phyloP scores from a whole-genome alignment of 2,888 invertebrate genomes.

The Drosophila hamatofila region DNA sequence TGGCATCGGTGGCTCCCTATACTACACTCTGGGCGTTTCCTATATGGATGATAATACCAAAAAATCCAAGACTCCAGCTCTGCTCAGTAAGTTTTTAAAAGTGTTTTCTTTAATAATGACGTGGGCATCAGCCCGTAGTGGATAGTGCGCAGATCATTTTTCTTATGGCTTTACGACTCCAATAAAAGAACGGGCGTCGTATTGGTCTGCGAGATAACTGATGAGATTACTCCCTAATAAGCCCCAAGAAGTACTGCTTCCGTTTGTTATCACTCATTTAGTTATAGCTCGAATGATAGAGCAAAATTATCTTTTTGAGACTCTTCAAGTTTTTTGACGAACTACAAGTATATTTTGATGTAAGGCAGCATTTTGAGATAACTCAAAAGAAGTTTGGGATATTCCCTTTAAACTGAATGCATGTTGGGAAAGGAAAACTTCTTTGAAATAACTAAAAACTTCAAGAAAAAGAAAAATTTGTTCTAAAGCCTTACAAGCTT shows the following conservation, averaged over 20 bases:
- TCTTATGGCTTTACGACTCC: slow-evolving; percentile 21
- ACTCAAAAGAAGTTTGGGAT: not conserved
- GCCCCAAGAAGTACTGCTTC: slow-evolving; percentile 19
- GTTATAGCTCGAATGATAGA: not conserved
- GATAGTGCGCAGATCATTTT: not conserved
- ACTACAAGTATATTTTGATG: not conserved
- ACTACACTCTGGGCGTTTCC: slow-evolving; percentile 89
- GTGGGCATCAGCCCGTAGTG: not conserved
- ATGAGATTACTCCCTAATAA: not conserved
- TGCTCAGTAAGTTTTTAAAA: slow-evolving; percentile 87
- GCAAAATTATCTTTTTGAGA: slow-evolving; percentile 4
- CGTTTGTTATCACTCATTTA: slow-evolving; percentile 5
- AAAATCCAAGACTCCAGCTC: slow-evolving; percentile 90
- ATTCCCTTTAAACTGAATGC: not conserved
- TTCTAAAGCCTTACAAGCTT: no score
- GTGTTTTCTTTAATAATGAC: not conserved
- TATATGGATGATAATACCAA: slow-evolving; percentile 92
- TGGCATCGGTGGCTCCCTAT: slow-evolving; percentile 89
- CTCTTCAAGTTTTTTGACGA: not conserved
- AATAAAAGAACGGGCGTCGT: slow-evolving; percentile 17
- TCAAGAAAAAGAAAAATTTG: no score
- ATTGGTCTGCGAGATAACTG: slow-evolving; percentile 15
- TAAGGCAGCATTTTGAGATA: not conserved
- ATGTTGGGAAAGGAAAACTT: no score
- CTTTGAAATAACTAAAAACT: no score